phyloP scores from a whole-genome alignment of 2,888 invertebrate genomes.

The Patella ulyssiponensis region DNA sequence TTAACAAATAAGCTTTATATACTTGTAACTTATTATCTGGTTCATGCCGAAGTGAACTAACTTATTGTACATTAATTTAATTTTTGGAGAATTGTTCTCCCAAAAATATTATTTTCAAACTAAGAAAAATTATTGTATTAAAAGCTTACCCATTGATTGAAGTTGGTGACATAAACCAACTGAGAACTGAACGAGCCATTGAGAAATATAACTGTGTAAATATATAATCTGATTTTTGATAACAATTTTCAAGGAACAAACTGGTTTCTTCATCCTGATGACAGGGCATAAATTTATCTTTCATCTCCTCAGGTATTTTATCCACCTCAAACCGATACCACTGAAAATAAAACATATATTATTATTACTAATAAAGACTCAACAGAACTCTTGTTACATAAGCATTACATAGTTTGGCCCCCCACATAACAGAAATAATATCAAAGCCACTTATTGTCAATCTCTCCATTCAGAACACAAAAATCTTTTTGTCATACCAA shows the following conservation, averaged over 20 bases:
- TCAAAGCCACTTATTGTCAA: too few relatives aligned
- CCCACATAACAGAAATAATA: too few relatives aligned
- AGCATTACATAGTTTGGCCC: too few relatives aligned
- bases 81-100: too few relatives aligned
- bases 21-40: too few relatives aligned
- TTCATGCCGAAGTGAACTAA: too few relatives aligned
- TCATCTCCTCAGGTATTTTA: conserved; percentile 52
- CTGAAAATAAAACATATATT: conserved; percentile 45
- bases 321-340: conserved; percentile 64
- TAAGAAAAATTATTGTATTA: not conserved
- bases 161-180: conserved; percentile 93
- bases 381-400: not conserved
- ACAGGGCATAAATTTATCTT: conserved; percentile 58
- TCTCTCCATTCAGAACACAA: too few relatives aligned
- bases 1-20: too few relatives aligned
- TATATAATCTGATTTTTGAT: conserved; percentile 87
- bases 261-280: conserved; percentile 81
- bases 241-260: conserved; percentile 81
- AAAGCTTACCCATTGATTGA: conserved; percentile 91
- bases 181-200: conserved; percentile 86
- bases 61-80: too few relatives aligned
- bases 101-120: conserved; percentile 8
- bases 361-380: not conserved
- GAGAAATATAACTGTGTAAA: conserved; percentile 93
- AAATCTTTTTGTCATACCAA: too few relatives aligned